phyloP scores from a whole-genome alignment of 1,140 invertebrate genomes.

The Drosophila parabipectinata region DNA sequence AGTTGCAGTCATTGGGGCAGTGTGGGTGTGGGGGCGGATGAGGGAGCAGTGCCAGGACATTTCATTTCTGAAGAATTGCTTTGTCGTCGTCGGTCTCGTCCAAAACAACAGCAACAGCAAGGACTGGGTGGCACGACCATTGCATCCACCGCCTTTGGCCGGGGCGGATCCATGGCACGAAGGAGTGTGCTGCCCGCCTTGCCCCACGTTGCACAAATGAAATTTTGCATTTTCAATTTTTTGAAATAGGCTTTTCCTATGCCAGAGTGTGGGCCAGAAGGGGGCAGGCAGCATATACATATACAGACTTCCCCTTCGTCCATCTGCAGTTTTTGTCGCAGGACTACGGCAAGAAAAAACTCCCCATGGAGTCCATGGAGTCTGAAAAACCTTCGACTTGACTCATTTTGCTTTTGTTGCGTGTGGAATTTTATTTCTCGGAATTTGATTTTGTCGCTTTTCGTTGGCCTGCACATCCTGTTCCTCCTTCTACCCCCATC shows the following conservation, averaged over 20 bases:
- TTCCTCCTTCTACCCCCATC: not conserved
- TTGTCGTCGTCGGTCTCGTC: slow-evolving; percentile 58
- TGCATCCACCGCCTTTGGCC: slow-evolving; percentile 46
- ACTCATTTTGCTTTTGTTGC: slow-evolving; percentile 48
- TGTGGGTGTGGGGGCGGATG: not conserved
- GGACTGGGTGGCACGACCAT: slow-evolving; percentile 44
- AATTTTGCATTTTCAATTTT: slow-evolving; percentile 83
- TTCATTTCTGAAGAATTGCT: slow-evolving; percentile 83
- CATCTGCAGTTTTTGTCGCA: slow-evolving; percentile 29
- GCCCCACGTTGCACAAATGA: slow-evolving; percentile 73
- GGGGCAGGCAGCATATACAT: slow-evolving; percentile 5
- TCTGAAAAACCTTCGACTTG: slow-evolving; percentile 60
- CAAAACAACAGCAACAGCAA: slow-evolving; percentile 55
- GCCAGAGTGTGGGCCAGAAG: slow-evolving; percentile 17
- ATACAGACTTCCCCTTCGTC: not conserved
- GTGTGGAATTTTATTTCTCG: slow-evolving; percentile 76
- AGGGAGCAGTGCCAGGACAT: slow-evolving; percentile 58
- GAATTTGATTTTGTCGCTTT: slow-evolving; percentile 78
- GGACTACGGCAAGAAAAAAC: slow-evolving; percentile 45
- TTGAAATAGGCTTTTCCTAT: slow-evolving; percentile 80
- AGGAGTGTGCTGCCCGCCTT: slow-evolving; percentile 14
- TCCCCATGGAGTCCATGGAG: not conserved
- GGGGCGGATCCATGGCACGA: slow-evolving; percentile 14
- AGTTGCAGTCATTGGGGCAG: slow-evolving; percentile 5
- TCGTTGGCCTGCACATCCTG: slow-evolving; percentile 45